Evolutionary conservation across 2,888 invertebrate species (phyloP).

Genomic region (Chironomus tentans): DNA sequence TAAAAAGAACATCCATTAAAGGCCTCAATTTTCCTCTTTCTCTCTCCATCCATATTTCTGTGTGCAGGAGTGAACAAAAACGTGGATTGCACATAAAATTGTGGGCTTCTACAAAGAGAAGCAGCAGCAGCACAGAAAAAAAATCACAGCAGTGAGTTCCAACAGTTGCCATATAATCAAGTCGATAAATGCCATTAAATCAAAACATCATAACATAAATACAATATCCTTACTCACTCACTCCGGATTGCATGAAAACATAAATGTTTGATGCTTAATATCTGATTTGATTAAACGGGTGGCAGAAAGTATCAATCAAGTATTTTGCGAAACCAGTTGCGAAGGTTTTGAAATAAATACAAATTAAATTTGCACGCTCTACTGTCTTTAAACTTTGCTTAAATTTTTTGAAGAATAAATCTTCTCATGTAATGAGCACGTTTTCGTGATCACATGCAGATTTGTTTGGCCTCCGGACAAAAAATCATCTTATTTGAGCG

Average conservation of each 20-base stretch:
- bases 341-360: background rate
- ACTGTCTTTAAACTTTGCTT: background rate
- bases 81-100: too few species aligned
- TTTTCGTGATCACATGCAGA: background rate
- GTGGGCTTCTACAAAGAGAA: too few species aligned
- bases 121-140: too few species aligned
- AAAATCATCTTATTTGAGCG: background rate
- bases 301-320: constrained; percentile 24
- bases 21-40: too few species aligned
- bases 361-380: constrained; percentile 18
- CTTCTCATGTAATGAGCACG: background rate
- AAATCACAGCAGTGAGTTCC: background rate
- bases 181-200: constrained; percentile 26
- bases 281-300: constrained; percentile 4
- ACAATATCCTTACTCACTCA: background rate
- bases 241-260: background rate
- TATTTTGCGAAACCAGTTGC: background rate
- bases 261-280: background rate
- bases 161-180: background rate
- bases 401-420: background rate
- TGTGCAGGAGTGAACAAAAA: too few species aligned
- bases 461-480: background rate
- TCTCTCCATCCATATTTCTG: too few species aligned
- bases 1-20: too few species aligned
- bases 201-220: constrained; percentile 20